Conservation (phyloP, 1,140 invertebrate species). For the Adelges cooleyi region DNA sequence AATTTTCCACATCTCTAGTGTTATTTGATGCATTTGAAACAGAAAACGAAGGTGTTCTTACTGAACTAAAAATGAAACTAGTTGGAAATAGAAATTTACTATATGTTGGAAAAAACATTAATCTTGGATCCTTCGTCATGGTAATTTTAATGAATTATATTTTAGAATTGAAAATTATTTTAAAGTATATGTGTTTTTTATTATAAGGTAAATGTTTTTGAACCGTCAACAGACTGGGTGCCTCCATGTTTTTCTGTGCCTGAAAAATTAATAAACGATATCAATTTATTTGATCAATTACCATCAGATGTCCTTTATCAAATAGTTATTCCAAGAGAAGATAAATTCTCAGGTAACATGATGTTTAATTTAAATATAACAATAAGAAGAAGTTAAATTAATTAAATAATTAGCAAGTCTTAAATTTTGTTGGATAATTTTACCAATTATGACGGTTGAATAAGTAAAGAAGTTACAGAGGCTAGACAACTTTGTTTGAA, state of each 20-base stretch:
- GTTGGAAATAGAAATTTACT: conserved; percentile 73
- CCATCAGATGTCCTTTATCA: conserved; percentile 41
- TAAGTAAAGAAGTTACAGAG: too few relatives aligned
- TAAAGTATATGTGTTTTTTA: not conserved
- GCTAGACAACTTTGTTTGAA: too few relatives aligned
- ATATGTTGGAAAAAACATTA: conserved; percentile 46
- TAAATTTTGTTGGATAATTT: too few relatives aligned
- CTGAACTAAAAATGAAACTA: conserved; percentile 58
- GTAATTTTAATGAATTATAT: conserved; percentile 27
- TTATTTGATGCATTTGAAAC: conserved; percentile 55
- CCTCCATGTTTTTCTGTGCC: conserved; percentile 43
- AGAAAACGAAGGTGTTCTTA: conserved; percentile 64
- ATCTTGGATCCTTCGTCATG: conserved; percentile 41
- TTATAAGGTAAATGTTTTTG: conserved; percentile 14
- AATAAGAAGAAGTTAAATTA: too few relatives aligned
- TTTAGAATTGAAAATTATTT: not conserved
- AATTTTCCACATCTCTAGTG: conserved; percentile 61
- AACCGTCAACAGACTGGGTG: conserved; percentile 43
- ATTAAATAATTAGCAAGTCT: too few relatives aligned
- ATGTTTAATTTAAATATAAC: too few relatives aligned
- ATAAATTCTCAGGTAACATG: conserved; percentile 39
- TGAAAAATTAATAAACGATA: conserved; percentile 28
- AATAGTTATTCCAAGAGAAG: conserved; percentile 38
- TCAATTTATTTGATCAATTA: conserved; percentile 32
- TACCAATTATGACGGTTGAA: too few relatives aligned